Evolutionary conservation across 2,113 vertebrate species (phyloP).

Genomic region (Proteles cristata): DNA sequence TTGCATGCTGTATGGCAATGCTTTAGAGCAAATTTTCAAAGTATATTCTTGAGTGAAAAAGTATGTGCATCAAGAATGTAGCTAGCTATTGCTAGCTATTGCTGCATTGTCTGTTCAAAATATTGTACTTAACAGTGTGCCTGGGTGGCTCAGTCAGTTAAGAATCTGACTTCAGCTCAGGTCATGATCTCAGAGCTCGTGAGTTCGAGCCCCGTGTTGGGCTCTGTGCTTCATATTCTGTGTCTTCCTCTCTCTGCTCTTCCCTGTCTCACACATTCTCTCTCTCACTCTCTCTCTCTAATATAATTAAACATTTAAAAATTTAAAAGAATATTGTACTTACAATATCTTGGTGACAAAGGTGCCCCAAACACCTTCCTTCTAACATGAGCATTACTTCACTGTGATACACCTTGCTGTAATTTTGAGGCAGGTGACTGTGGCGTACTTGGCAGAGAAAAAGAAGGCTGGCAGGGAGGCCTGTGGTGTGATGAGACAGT

Average conservation of each 20-base stretch:
- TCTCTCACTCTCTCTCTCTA: too few species aligned
- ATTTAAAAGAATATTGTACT: not conserved
- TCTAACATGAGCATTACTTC: not conserved
- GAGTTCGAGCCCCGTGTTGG: too few species aligned
- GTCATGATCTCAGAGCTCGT: too few species aligned
- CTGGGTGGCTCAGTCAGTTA: too few species aligned
- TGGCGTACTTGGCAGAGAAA: not conserved
- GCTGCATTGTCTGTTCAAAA: slow-evolving; percentile 21
- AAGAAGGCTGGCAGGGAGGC: not conserved
- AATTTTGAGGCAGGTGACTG: not conserved
- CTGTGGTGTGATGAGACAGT: not conserved
- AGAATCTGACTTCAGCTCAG: too few species aligned
- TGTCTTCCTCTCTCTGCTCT: too few species aligned
- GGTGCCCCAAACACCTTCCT: not conserved
- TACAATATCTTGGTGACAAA: not conserved
- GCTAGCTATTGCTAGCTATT: not conserved
- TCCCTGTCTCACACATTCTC: too few species aligned
- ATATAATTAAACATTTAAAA: not conserved
- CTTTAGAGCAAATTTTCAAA: slow-evolving; percentile 25
- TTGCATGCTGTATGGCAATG: not conserved
- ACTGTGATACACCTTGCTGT: not conserved
- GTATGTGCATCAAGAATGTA: not conserved
- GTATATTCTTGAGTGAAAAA: not conserved
- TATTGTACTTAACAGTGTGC: not conserved
- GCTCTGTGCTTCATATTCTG: too few species aligned